Evolutionary conservation across 2,113 vertebrate species (phyloP).

Genomic region (Okapia johnstoni): DNA sequence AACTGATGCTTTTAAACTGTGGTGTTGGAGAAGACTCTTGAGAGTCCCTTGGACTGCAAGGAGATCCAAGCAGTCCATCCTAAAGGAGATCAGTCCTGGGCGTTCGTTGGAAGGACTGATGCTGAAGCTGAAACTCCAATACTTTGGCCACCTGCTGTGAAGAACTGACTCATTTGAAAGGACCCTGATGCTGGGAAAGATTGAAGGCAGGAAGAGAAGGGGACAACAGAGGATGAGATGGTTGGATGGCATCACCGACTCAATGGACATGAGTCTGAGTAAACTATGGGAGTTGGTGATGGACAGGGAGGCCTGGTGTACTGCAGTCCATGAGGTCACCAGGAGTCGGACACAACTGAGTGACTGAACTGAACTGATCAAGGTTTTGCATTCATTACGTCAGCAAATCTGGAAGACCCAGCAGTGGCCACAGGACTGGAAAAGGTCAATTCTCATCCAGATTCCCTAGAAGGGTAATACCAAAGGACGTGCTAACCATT

Average conservation of each 20-base stretch:
- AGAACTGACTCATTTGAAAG: not conserved
- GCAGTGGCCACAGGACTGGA: not conserved
- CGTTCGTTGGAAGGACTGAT: not conserved
- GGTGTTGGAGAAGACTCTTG: not conserved
- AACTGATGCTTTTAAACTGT: not conserved
- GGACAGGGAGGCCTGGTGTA: not conserved
- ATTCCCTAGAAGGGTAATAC: not conserved
- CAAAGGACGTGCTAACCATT: not conserved
- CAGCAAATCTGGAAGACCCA: not conserved
- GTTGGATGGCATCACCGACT: not conserved
- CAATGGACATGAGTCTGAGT: not conserved
- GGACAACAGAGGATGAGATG: not conserved
- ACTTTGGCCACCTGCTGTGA: not conserved
- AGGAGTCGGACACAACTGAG: not conserved
- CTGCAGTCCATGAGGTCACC: not conserved
- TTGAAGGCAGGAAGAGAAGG: not conserved
- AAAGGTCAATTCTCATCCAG: not conserved
- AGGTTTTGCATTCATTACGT: not conserved
- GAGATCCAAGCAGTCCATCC: not conserved
- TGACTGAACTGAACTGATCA: not conserved
- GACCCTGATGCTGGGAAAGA: not conserved
- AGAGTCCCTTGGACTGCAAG: not conserved
- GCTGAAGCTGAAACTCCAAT: not conserved
- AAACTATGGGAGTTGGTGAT: not conserved
- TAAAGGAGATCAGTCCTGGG: not conserved